Base-by-base conservation (phyloP, 2,113 vertebrate species). In the Eleginops maclovinus region DNA sequence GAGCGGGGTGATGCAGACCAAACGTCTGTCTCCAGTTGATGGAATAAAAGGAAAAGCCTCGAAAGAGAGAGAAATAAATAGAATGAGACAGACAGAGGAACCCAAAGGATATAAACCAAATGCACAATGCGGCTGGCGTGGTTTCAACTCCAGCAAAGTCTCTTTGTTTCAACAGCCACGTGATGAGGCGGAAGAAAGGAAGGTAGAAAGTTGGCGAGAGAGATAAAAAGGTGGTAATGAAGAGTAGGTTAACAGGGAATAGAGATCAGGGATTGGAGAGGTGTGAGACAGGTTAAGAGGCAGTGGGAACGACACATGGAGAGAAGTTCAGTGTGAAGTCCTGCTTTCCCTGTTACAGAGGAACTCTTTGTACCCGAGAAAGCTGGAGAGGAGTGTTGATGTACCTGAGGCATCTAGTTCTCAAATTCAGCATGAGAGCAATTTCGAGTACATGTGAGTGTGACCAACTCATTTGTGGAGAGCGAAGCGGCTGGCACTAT, bases 121-220 rank as follows among this genome's bases (percentile, higher is more conserved):
- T 46, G 66, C 56, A 68, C 53, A 58, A 21, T 50, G 43, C 58
- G 74, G 72, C 64, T 58, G 41, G 50, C 14, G 63, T 46, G 58
- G 36, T 26, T 24, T 77, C 22, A 4, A 54, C 62, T 88, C 46
- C 65, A 66, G 75, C 55, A 58, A 72, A 81, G 65, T 40, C 54
- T 75, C 61, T 84, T 80, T 73, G 67, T 84, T 87, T 81, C 73
- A 84, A 14, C 28, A 41, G 81, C 87, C 79, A 82, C 68, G 72
- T 86, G 86, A 81, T 63, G 61, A 86, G 49, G 60, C 2, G 46
- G 63, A 75, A 71, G 56, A 56, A 50, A 19, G 53, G 49, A 67
- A 56, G 43, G 64, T 21, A 70, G 44, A 51, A 7, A 51, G 26
- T 66, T 65, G 56, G 15, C 47, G 15, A 49, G 44, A 12, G 15